These are phyloP conservation scores for Scytalopus superciliaris DNA, from an alignment of 2,113 vertebrate species.

Conservation along the genomic window DNA sequence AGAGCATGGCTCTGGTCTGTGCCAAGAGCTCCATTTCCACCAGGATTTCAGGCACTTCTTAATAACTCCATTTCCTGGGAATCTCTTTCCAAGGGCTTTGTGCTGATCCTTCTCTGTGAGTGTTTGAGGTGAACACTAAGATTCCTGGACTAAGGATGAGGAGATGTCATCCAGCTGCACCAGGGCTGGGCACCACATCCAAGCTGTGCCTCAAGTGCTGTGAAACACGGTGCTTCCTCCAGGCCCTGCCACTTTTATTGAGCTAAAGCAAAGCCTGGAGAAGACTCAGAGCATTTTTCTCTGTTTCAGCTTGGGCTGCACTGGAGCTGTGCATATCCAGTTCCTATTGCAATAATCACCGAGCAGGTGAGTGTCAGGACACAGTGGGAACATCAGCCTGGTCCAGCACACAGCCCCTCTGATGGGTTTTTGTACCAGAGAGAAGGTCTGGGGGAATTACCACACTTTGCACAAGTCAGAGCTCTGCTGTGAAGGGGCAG, in stretches of 20 bases:
- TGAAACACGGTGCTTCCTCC: neutral
- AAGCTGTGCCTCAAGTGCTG: neutral
- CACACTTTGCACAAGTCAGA: accelerated
- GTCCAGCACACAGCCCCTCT: neutral
- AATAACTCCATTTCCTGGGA: neutral
- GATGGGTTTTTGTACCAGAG: neutral
- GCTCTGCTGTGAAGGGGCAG: neutral
- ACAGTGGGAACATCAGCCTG: accelerated
- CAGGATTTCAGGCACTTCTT: neutral
- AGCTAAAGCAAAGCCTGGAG: neutral
- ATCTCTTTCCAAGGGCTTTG: neutral
- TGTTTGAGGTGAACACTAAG: neutral
- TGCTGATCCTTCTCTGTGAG: neutral
- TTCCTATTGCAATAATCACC: accelerated
- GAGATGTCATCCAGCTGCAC: neutral
- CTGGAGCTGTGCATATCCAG: neutral
- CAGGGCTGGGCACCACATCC: neutral
- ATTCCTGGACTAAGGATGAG: accelerated
- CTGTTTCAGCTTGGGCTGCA: neutral
- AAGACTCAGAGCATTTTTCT: neutral
- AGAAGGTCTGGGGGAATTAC: no score
- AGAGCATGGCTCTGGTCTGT: neutral
- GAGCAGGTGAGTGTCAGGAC: neutral
- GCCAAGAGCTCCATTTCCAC: neutral
- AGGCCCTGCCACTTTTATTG: neutral